A percentile compares a stretch with the other conserved stretches of the same genome.
phyloP scores from a whole-genome alignment of 2,113 vertebrate species.

The Aviceda subcristata region DNA sequence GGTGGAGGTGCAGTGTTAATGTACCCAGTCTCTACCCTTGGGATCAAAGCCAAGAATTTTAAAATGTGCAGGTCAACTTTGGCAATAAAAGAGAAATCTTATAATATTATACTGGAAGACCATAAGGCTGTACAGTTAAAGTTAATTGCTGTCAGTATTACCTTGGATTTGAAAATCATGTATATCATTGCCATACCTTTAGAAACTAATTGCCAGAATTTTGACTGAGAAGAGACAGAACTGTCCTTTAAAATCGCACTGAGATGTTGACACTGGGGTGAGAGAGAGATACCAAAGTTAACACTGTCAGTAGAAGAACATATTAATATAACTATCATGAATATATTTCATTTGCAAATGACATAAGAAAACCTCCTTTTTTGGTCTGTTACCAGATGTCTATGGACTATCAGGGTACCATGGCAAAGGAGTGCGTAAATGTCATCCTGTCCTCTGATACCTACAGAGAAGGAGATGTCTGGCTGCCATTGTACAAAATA shows the following conservation, averaged over 20 bases:
- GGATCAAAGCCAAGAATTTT: neutral
- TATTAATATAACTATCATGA: neutral
- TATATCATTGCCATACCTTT: neutral
- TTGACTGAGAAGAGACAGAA: neutral
- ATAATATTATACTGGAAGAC: neutral
- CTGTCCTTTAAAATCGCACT: neutral
- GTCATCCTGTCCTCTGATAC: neutral
- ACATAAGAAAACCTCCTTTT: neutral
- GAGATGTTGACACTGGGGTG: neutral
- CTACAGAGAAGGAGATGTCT: neutral
- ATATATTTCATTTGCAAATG: neutral
- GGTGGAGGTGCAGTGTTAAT: neutral
- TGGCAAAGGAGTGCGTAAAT: fast-evolving
- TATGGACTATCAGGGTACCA: neutral
- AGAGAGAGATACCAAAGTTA: neutral
- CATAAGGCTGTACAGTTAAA: neutral
- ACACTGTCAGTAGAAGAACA: neutral
- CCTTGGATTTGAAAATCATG: neutral
- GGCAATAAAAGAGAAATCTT: neutral
- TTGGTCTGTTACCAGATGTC: neutral
- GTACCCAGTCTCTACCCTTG: neutral
- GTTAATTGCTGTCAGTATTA: neutral
- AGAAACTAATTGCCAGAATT: neutral
- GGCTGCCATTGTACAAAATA: neutral
- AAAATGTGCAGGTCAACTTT: neutral